These are phyloP conservation scores for Junonia oenone DNA, from an alignment of 2,888 invertebrate genomes.

Conservation along the genomic window DNA sequence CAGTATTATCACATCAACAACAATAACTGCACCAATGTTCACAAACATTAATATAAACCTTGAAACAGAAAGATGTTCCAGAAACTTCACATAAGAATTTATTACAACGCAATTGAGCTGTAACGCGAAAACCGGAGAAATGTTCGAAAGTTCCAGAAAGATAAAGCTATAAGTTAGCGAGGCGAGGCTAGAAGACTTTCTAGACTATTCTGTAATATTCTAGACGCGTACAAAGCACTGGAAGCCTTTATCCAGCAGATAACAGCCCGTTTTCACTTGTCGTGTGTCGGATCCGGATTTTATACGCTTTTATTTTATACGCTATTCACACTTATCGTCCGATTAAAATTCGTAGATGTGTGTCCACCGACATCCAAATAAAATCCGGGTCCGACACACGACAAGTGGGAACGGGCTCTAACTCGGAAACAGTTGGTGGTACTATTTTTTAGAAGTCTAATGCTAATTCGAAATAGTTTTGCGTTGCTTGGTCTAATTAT, in stretches of 20 bases:
- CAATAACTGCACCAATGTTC: no score
- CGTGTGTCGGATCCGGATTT: no score
- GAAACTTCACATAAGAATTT: neutral
- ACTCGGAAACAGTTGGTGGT: conserved; percentile 12
- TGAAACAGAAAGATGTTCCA: neutral
- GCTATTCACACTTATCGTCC: no score
- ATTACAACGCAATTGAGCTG: neutral
- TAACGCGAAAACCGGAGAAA: neutral
- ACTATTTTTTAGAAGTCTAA: conserved; percentile 21
- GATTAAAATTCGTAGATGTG: no score
- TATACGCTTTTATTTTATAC: no score
- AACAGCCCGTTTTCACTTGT: no score
- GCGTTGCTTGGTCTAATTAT: neutral
- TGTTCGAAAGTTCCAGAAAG: conserved; percentile 3
- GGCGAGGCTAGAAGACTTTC: neutral
- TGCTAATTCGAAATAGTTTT: conserved; percentile 22
- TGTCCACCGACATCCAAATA: no score
- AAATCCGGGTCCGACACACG: no score
- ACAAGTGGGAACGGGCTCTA: no score
- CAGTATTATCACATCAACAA: no score
- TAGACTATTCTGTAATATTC: conserved; percentile 8
- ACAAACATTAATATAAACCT: no score
- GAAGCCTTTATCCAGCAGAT: conserved; percentile 13
- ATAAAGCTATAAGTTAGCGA: conserved; percentile 7
- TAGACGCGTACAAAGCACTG: conserved; percentile 16